phyloP scores from a whole-genome alignment of 2,113 vertebrate species.

The Esox niger region DNA sequence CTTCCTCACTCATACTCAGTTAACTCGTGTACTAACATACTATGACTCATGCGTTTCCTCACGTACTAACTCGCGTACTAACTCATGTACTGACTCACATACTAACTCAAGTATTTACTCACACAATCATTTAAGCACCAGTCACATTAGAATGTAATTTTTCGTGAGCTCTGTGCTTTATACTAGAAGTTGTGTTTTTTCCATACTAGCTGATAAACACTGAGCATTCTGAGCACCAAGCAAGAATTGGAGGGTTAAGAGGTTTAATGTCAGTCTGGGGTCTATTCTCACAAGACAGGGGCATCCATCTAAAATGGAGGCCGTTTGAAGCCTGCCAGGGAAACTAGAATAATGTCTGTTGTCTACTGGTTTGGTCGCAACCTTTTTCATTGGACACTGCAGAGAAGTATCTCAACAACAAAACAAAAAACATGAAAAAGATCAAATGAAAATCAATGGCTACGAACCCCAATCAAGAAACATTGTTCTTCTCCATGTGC shows the following conservation, averaged over 20 bases:
- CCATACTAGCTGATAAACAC: slow-evolving; percentile 11
- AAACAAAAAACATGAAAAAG: background rate
- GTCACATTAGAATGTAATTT: no score
- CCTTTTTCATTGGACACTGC: background rate
- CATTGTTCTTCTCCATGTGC: background rate
- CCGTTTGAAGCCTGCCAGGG: slow-evolving; percentile 41
- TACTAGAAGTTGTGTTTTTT: slow-evolving; percentile 34
- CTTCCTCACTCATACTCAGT: background rate
- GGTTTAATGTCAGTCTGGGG: slow-evolving; percentile 54
- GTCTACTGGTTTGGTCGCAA: background rate
- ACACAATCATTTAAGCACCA: no score
- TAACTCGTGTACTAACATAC: background rate
- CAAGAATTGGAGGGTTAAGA: slow-evolving; percentile 49
- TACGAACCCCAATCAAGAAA: background rate
- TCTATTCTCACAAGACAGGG: slow-evolving; percentile 36
- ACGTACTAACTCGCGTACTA: no score
- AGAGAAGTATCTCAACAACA: background rate
- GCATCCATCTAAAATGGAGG: slow-evolving; percentile 51
- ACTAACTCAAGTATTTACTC: no score
- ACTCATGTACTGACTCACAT: no score
- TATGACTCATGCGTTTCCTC: background rate
- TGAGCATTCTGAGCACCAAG: slow-evolving; percentile 33
- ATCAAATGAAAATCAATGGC: background rate
- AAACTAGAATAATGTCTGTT: slow-evolving; percentile 35
- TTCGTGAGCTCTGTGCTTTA: background rate